Conservation (phyloP, 1,140 invertebrate genomes). For the Caligus rogercresseyi region DNA sequence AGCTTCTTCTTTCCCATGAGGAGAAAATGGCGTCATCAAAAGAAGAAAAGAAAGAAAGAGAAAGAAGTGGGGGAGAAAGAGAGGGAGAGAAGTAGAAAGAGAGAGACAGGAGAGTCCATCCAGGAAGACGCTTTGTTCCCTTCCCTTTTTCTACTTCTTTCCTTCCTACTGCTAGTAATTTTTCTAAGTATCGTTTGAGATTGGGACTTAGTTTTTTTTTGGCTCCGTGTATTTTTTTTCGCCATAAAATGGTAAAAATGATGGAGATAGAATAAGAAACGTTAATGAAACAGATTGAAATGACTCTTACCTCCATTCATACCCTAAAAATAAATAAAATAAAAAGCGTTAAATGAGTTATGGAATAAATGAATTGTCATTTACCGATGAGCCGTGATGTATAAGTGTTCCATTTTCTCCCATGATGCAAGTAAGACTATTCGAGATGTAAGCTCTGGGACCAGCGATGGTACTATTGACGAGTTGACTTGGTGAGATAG, state of each 20-base stretch:
- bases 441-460: no score
- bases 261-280: no score
- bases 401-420: neutral
- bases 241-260: no score
- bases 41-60: neutral
- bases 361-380: neutral
- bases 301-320: neutral
- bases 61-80: neutral
- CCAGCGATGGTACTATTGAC: neutral
- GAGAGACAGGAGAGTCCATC: neutral
- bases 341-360: neutral
- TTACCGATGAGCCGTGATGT: neutral
- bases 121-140: neutral
- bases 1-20: no score
- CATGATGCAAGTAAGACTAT: no score
- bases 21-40: neutral
- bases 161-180: neutral
- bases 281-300: no score
- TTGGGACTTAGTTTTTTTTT: constrained; percentile 11
- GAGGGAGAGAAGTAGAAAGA: neutral
- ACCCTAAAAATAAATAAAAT: neutral
- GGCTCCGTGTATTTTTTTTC: no score
- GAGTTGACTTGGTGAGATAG: neutral
- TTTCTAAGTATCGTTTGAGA: constrained; percentile 10
- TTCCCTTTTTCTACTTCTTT: neutral